A percentile compares a stretch with the other conserved stretches of the same genome.
Conservation (phyloP, 2,113 vertebrate species). For the Leptodactylus fuscus region DNA sequence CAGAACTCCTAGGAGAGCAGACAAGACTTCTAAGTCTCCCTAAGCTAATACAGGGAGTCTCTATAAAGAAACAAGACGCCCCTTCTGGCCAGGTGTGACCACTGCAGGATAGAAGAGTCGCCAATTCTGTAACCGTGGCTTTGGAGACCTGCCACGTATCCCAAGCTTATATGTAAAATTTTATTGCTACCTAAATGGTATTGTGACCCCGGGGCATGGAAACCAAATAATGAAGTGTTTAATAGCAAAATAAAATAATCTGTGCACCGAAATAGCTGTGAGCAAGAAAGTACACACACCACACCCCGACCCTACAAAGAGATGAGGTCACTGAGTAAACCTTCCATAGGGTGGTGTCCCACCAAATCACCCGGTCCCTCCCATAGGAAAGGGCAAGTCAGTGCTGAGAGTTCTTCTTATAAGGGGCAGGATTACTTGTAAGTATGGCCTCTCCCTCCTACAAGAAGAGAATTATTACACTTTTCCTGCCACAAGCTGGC, state of each 20-base stretch:
- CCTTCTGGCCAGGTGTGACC: background rate
- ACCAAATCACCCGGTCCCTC: constrained; percentile 20
- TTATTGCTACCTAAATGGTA: background rate
- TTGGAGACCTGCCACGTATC: background rate
- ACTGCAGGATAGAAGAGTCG: background rate
- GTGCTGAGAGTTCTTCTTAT: background rate
- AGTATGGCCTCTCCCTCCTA: background rate
- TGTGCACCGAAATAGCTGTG: constrained; percentile 44
- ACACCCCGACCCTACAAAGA: constrained; percentile 43
- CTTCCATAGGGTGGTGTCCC: constrained; percentile 2
- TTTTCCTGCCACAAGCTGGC: background rate
- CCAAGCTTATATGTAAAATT: no score
- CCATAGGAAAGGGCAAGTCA: constrained; percentile 39
- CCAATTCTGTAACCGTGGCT: background rate
- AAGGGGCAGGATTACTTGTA: background rate
- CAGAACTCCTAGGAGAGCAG: no score
- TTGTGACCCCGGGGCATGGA: constrained; percentile 3
- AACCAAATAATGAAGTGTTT: background rate
- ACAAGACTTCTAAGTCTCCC: no score
- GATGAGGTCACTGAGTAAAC: constrained; percentile 54
- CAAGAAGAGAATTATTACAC: background rate
- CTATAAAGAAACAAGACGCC: no score
- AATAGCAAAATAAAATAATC: background rate
- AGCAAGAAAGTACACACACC: constrained; percentile 49
- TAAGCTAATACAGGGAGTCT: no score